Evolutionary conservation across 2,888 invertebrate genomes (phyloP).

Genomic region (Lampropteryx suffumata): DNA sequence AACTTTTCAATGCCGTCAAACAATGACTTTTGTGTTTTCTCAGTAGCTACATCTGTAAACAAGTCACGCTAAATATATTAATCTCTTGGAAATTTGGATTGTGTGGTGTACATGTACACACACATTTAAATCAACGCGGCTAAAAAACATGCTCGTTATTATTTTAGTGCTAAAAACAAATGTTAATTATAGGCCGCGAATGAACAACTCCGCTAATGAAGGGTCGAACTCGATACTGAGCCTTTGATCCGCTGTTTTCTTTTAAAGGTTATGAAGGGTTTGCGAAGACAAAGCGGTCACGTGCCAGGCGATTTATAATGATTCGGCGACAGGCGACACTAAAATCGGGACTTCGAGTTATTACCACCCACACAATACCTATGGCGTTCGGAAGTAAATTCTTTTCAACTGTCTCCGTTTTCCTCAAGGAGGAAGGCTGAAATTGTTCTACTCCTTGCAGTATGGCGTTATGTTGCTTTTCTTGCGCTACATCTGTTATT

Average conservation of each 20-base stretch:
- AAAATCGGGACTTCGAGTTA: conserved; percentile 35
- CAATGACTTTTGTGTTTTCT: conserved; percentile 92
- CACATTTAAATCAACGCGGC: conserved; percentile 30
- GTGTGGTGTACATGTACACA: conserved; percentile 29
- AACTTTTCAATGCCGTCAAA: conserved; percentile 94
- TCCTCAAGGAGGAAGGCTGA: conserved; percentile 88
- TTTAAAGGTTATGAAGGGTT: conserved; percentile 24
- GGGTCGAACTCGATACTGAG: neutral
- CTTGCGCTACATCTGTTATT: conserved; percentile 86
- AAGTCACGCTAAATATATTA: conserved; percentile 3
- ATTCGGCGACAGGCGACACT: conserved; percentile 14
- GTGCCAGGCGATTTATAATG: conserved; percentile 34
- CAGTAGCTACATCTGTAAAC: conserved; percentile 91
- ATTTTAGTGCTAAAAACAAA: conserved; percentile 37
- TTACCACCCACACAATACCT: conserved; percentile 82
- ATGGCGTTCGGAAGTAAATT: conserved; percentile 91
- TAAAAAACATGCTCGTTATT: conserved; percentile 55
- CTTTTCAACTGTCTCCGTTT: conserved; percentile 92
- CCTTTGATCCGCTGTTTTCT: neutral
- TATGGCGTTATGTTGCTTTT: conserved; percentile 89
- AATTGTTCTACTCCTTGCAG: conserved; percentile 90
- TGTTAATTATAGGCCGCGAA: conserved; percentile 14
- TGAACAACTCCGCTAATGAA: neutral
- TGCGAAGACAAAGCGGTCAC: conserved; percentile 44
- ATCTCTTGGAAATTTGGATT: neutral